phyloP scores from a whole-genome alignment of 1,140 invertebrate genomes.

The Cepaea nemoralis region DNA sequence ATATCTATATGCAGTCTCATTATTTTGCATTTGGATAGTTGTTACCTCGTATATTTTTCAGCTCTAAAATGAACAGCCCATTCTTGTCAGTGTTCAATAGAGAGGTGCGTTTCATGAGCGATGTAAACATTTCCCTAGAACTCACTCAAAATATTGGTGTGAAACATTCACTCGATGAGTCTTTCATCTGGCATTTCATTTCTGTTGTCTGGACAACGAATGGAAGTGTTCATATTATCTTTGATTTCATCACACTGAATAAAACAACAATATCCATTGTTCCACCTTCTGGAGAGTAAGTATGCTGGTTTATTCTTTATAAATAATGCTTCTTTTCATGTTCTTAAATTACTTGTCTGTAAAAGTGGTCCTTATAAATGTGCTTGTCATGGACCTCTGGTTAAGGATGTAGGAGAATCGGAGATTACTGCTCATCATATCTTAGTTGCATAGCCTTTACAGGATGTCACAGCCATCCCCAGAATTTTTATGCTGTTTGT shows the following conservation, averaged over 20 bases:
- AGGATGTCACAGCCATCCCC: no score
- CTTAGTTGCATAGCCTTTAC: no score
- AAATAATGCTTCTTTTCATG: no score
- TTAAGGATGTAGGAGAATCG: no score
- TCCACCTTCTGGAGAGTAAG: conserved; percentile 9
- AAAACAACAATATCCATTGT: background rate
- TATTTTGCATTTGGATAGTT: no score
- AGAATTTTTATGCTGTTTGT: no score
- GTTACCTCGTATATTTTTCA: background rate
- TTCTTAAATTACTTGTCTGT: no score
- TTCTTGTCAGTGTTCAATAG: background rate
- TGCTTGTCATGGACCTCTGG: no score
- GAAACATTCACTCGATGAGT: background rate
- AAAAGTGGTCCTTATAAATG: no score
- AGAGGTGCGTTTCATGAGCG: background rate
- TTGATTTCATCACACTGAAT: background rate
- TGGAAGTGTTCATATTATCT: background rate
- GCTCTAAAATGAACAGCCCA: background rate
- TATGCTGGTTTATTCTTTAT: background rate
- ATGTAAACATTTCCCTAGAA: background rate
- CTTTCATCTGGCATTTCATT: conserved; percentile 4
- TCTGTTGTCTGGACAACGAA: background rate
- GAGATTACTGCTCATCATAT: no score
- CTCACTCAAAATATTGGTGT: background rate
- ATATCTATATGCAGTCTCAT: no score